Base-by-base conservation (phyloP, 2,888 invertebrate genomes). In the Eulithis prunata region DNA sequence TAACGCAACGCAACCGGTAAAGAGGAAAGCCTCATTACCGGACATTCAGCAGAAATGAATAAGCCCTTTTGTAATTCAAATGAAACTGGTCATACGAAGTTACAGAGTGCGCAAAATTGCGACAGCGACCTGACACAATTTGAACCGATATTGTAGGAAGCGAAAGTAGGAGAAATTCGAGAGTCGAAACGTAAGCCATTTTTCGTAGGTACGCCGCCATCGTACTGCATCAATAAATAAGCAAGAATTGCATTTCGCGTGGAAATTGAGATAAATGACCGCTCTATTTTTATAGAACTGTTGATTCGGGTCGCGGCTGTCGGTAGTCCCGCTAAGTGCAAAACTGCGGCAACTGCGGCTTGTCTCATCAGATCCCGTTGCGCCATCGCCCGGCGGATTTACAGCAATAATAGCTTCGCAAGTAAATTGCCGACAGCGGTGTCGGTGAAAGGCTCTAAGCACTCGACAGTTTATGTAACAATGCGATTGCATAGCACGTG, bases 161-260 rank as follows among this genome's bases (percentile, higher is more conserved):
- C 82, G 87, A 87, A 85, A 85, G 83, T 79, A 71, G 80, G 83
- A 81, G 87, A 87, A 87, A 87, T 83, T 85, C 75, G 81, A 84
- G 76, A 78, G 74, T 71, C 69, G 61, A 72, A 72, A 70, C 71
- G 69, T 45, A 41, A 67, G 71, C 71, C 72, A 56, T 70, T 71
- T 62, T 58, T 4, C 32, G 32, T 32, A 32, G 5, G 4, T 32
- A 32, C 32, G 32, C n/a, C n/a, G 21, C 32, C 32, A 32, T 32
- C 6, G 6, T 8, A 52, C 21, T 47, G 53, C 0, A 28, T 58
- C 7, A 6, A 28, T 54, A 61, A 45, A 45, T 55, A 32, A 21
- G 2, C 49, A 21, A 13, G 13, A 38, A 6, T 13, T 41, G 47
- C n/a, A 49, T 55, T 14, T 41, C n/a, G 4, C 8, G 13, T 21